Base-by-base conservation (phyloP, 1,140 invertebrate genomes). In the Daktulosphaira vitifoliae region DNA sequence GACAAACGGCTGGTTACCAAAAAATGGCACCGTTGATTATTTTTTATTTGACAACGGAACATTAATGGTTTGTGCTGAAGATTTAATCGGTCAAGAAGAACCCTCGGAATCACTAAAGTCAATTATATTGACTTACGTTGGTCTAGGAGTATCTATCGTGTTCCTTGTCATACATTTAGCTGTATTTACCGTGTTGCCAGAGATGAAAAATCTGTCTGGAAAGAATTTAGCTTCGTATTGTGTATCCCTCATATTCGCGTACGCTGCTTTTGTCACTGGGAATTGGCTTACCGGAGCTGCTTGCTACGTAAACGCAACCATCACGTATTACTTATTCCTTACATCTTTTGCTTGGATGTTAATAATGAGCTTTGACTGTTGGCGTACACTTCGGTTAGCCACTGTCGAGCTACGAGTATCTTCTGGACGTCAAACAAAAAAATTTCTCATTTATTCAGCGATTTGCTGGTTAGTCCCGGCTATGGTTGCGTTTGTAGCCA, bases 321-420 rank as follows among this genome's bases (percentile, higher is more conserved):
- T 73, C 15, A 76, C 78, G 2, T 80, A 80, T 66, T 82, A 79
- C 70, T 42, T 75, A 29, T 81, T 81, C 69, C 72, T 82, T 25
- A 74, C 78, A 0, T 76, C 81, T 0, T 83, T 83, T 69, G 78
- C 78, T 65, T 83, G 82, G 82, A 82, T 81, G 78, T 78, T 79
- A 48, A 76, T 80, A 1, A 78, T 84, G 73, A 76, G 81, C 0
- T 82, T 78, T 70, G 82, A 83, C 69, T 76, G 82, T 1, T 83
- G 76, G 73, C 71, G 76, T 23, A 81, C 81, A 18, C 72, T 82
- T 8, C 69, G 73, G 49, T 65, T 78, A 66, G 79, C 80, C 5
- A 80, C 80, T 1, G 72, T 73, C 16, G 76, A 81, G 68, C 70
- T 81, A 3, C 64, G 78, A 38, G 74, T 80, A 6, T 75, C 71